Conservation (phyloP, 2,113 vertebrate genomes). For the Carassius carassius region DNA sequence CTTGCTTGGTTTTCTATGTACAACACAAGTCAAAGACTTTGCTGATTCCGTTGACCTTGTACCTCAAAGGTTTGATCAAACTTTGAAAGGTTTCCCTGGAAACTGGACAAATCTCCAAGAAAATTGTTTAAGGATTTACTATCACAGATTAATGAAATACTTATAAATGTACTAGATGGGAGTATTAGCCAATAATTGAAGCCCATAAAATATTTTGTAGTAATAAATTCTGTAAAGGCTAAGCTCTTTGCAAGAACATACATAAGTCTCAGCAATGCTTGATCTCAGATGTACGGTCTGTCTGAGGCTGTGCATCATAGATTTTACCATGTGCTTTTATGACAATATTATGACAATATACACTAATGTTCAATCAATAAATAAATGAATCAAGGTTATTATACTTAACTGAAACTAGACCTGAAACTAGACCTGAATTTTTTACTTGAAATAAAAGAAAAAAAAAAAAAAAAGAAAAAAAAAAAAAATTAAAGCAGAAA, state of each 20-base stretch:
- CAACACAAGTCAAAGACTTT: constrained; percentile 2
- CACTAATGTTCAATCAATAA: background rate
- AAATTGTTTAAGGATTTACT: constrained; percentile 6
- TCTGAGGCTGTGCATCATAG: background rate
- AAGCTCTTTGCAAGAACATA: background rate
- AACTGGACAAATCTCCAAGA: background rate
- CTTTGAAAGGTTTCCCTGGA: constrained; percentile 18
- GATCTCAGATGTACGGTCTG: no score
- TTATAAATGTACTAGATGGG: background rate
- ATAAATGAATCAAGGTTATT: background rate
- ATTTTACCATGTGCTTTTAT: background rate
- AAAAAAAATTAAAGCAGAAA: no score
- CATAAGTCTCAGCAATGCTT: background rate
- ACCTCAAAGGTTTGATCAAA: constrained; percentile 6
- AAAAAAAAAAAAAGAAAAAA: no score
- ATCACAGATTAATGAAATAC: background rate
- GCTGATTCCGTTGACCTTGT: background rate
- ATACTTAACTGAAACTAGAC: background rate
- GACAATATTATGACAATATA: background rate
- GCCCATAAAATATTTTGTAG: background rate
- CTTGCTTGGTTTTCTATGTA: background rate
- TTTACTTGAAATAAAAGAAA: no score
- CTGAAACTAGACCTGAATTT: no score
- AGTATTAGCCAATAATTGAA: background rate
- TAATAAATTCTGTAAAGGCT: background rate